phyloP scores from a whole-genome alignment of 2,113 vertebrate genomes.

The Paradisaea rubra region DNA sequence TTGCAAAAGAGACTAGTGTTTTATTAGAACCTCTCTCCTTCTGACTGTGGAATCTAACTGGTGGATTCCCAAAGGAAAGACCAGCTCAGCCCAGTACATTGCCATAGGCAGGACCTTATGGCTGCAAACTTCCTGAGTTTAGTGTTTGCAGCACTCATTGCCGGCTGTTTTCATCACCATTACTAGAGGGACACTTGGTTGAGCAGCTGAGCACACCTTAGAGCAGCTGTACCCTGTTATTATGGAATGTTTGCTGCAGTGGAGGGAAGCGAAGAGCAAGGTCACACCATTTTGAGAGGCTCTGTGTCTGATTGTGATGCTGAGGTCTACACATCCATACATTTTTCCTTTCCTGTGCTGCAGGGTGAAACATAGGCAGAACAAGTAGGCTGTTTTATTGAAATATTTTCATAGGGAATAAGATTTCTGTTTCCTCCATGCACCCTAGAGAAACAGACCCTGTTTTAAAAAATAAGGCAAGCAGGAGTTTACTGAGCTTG shows the following conservation, averaged over 20 bases:
- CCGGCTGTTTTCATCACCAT: background rate
- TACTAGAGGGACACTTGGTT: background rate
- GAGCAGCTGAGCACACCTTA: background rate
- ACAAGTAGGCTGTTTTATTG: background rate
- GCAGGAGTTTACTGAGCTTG: background rate
- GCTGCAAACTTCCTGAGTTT: background rate
- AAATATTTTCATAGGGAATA: background rate
- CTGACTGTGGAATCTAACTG: background rate
- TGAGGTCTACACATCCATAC: background rate
- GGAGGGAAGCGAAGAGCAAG: background rate
- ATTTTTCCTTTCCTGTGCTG: background rate
- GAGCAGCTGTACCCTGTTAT: rapidly evolving
- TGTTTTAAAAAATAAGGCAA: background rate
- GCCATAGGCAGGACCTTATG: rapidly evolving
- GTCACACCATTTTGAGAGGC: rapidly evolving
- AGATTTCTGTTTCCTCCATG: background rate
- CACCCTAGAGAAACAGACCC: background rate
- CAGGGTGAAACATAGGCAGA: background rate
- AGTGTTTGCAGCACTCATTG: background rate
- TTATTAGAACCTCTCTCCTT: background rate
- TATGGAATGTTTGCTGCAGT: background rate
- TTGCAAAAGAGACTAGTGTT: background rate
- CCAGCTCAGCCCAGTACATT: background rate
- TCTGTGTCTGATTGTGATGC: background rate
- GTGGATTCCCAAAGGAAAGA: background rate